Evolutionary conservation across 1,140 invertebrate genomes (phyloP).

Genomic region (Sminthurides bifidus): DNA sequence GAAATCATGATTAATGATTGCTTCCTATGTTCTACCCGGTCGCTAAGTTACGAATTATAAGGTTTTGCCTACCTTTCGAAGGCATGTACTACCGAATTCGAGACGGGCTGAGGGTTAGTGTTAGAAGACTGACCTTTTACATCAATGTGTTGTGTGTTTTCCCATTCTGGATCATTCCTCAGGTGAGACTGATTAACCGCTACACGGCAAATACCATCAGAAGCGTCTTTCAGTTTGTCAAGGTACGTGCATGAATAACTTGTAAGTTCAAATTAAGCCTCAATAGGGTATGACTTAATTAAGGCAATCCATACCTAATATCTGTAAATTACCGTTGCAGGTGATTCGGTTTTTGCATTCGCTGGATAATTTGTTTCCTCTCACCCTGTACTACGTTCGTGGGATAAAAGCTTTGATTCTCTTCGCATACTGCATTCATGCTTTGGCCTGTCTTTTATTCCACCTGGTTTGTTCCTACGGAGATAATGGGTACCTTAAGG

Average conservation of each 20-base stretch:
- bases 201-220: no score
- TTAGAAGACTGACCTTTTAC: neutral
- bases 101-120: neutral
- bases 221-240: neutral
- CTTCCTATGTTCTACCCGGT: no score
- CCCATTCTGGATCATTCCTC: neutral
- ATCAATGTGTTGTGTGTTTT: neutral
- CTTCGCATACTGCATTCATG: conserved; percentile 1
- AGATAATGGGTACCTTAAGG: no score
- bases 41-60: no score
- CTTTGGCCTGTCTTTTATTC: conserved; percentile 9
- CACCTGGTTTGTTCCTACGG: neutral
- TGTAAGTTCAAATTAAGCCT: no score
- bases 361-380: conserved; percentile 1
- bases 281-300: no score
- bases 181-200: no score
- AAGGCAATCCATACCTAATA: neutral
- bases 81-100: neutral
- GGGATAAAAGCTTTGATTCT: neutral
- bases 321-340: neutral
- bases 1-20: no score
- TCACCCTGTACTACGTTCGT: neutral
- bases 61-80: no score
- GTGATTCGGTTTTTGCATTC: neutral
- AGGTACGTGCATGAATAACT: neutral